These are phyloP conservation scores for Pelobates fuscus DNA, from an alignment of 2,113 vertebrate species.

Conservation along the genomic window DNA sequence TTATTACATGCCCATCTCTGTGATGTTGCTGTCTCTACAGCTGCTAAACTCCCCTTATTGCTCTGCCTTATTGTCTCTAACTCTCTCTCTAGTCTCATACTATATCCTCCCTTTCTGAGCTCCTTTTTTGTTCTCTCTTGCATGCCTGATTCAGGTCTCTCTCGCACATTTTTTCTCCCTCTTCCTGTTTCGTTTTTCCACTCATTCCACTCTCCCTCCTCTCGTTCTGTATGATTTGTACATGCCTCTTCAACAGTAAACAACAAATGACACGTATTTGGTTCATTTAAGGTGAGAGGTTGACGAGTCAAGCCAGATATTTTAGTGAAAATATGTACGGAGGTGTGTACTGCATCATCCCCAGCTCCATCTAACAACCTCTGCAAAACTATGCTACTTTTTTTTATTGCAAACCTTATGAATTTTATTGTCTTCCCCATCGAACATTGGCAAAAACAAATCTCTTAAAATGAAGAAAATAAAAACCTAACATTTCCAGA, in stretches of 20 bases:
- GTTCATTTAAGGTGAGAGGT: slow-evolving; percentile 34
- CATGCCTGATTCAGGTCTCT: neutral
- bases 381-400: neutral
- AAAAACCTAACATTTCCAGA: too few species aligned
- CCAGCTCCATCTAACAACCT: neutral
- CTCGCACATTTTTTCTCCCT: neutral
- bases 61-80: too few species aligned
- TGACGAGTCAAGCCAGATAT: neutral
- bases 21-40: too few species aligned
- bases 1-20: too few species aligned
- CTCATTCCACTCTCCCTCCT: too few species aligned
- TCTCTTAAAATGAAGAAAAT: too few species aligned
- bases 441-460: neutral
- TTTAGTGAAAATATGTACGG: neutral
- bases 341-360: neutral
- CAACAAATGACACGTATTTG: neutral
- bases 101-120: too few species aligned
- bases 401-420: neutral
- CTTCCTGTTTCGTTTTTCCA: neutral
- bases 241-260: slow-evolving; percentile 33
- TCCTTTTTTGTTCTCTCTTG: neutral
- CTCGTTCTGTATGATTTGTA: neutral
- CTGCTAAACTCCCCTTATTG: too few species aligned
- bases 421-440: neutral
- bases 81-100: too few species aligned